Evolutionary conservation across 1,140 invertebrate species (phyloP), one percentile per base, ranked within the genome.

Genomic region (Hylaeus anthracinus): DNA sequence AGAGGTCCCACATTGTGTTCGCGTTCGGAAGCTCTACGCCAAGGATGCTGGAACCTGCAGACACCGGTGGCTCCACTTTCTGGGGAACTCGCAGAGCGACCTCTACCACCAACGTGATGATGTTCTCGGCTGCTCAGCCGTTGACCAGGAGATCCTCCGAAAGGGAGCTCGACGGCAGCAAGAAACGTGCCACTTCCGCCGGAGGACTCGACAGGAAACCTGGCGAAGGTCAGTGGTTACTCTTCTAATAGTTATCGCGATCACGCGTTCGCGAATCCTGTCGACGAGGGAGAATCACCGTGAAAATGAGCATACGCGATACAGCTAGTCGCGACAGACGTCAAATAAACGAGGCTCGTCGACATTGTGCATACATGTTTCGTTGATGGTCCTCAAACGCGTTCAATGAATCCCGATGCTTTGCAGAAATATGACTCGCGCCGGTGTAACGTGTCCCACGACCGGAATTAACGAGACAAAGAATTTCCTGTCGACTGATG

Each of bases 11-110:
- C 72, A 93, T 93, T 83, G 95, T 96, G 39, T 98, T 98, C 94
- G 97, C 97, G 55, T 98, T 98, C 93, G 97, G 97, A 60, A 98
- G 97, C 88, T 98, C 97, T 74, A 98, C 97, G 66, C 97, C 97
- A 72, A 94, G 97, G 77, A 96, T 98, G 94, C 93, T 98, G 86
- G 97, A 98, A 89, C 97, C 97, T 45, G 95, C 96, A 58, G 97
- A 97, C 91, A 96, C 96, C 77, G 95, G 95, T 66, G 95, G 95
- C 79, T 95, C 96, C 73, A 87, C 90, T 3, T 97, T 96, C 94
- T 97, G 97, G 97, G 96, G 96, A 71, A 95, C 96, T 88, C 95
- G 97, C 91, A 96, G 97, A 91, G 97, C 97, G 76, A 97, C 97
- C 89, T 98, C 97, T 84, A 97, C 97, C 81, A 97, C 96, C 84